Percentiles rank a stretch among this genome's conserved stretches.
phyloP scores from a whole-genome alignment of 2,113 vertebrate species.

The Aegotheles bennettii region DNA sequence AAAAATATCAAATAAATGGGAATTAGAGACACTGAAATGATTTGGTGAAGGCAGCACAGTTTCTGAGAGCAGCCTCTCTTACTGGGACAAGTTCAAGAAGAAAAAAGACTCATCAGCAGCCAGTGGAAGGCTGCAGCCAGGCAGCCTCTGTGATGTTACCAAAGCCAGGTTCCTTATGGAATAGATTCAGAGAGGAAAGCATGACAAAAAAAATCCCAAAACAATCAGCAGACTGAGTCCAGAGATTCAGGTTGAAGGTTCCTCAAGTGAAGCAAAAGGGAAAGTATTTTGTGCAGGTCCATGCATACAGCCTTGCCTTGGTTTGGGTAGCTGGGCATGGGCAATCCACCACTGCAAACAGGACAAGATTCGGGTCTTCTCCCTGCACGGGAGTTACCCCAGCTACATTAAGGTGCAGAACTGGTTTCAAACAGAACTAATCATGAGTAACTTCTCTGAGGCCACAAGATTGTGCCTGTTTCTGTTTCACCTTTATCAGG shows the following conservation, averaged over 20 bases:
- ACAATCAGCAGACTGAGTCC: neutral
- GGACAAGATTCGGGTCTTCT: neutral
- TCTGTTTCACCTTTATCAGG: neutral
- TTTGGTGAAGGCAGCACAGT: neutral
- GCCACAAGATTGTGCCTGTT: neutral
- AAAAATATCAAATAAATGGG: slow-evolving; percentile 21
- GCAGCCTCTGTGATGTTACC: neutral
- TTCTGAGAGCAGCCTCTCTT: neutral
- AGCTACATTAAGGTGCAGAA: too few relatives aligned
- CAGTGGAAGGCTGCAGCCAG: neutral
- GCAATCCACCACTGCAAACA: neutral
- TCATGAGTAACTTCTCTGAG: neutral
- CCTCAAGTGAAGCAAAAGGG: neutral
- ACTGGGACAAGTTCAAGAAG: neutral
- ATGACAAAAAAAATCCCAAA: fast-evolving
- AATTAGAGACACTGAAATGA: neutral
- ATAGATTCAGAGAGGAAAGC: neutral
- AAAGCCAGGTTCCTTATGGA: neutral
- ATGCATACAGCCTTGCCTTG: neutral
- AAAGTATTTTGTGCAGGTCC: neutral
- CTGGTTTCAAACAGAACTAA: neutral
- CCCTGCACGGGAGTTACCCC: neutral
- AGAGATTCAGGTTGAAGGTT: neutral
- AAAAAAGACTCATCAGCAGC: neutral
- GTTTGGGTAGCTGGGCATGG: too few relatives aligned